Conservation (phyloP, 2,113 vertebrate species). For the Thunnus thynnus region DNA sequence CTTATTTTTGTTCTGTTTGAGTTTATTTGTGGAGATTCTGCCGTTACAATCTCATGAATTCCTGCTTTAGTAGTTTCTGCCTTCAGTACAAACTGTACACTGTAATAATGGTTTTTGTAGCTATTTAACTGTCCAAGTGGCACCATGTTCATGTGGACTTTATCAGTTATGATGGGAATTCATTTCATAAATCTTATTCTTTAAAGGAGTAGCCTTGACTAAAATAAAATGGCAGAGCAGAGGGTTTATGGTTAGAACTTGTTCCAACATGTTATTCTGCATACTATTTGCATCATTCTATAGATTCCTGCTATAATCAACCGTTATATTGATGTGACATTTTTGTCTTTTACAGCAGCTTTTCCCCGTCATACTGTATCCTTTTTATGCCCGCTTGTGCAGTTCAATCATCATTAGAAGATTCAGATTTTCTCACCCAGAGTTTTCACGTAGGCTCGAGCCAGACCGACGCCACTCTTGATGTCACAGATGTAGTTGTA, state of each 20-base stretch:
- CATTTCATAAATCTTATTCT: not conserved
- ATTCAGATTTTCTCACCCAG: slow-evolving; percentile 71
- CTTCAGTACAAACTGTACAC: too few species aligned
- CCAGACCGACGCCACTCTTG: slow-evolving; percentile 97
- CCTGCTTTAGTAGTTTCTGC: too few species aligned
- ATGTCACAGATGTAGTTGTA: slow-evolving; percentile 99
- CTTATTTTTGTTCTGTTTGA: not conserved
- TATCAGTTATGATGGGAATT: not conserved
- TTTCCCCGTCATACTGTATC: not conserved
- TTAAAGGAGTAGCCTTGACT: too few species aligned
- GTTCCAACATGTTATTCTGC: too few species aligned
- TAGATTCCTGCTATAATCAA: too few species aligned
- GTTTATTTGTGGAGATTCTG: not conserved
- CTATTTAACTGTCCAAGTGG: not conserved
- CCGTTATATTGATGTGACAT: too few species aligned
- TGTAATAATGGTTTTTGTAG: too few species aligned
- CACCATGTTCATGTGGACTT: not conserved
- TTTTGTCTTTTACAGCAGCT: not conserved
- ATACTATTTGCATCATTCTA: too few species aligned
- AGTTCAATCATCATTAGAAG: not conserved
- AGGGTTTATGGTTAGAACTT: too few species aligned
- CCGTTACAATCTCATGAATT: not conserved
- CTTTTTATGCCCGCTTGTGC: not conserved
- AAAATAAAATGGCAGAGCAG: too few species aligned
- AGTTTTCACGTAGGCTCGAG: slow-evolving; percentile 94